Evolutionary conservation across 2,113 vertebrate species (phyloP).

Genomic region (Sebastes fasciatus): DNA sequence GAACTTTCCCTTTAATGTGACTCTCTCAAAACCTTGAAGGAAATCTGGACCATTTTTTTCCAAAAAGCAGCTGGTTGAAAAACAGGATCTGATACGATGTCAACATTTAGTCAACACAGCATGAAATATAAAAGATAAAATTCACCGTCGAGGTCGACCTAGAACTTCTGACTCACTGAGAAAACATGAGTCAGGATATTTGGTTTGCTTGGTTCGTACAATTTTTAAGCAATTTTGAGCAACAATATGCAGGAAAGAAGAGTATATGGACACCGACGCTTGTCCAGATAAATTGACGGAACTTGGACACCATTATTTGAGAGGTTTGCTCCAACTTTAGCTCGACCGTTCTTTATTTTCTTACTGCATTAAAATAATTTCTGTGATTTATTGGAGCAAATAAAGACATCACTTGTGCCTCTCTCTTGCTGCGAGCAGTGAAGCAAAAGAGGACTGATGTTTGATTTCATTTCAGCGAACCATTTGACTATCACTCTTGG

Average conservation of each 20-base stretch:
- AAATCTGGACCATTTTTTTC: neutral
- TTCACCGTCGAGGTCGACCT: neutral
- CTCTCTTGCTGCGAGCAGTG: too few relatives aligned
- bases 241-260: too few relatives aligned
- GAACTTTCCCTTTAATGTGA: neutral
- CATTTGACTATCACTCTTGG: constrained; percentile 2
- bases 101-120: neutral
- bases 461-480: neutral
- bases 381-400: too few relatives aligned
- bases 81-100: constrained; percentile 20
- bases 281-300: too few relatives aligned
- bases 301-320: neutral
- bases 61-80: constrained; percentile 32
- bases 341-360: too few relatives aligned
- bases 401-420: too few relatives aligned
- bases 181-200: too few relatives aligned
- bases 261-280: too few relatives aligned
- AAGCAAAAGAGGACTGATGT: constrained; percentile 1
- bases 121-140: neutral
- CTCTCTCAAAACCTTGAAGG: constrained; percentile 19
- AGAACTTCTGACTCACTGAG: neutral
- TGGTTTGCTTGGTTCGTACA: too few relatives aligned
- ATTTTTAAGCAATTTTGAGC: too few relatives aligned
- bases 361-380: neutral
- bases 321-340: too few relatives aligned